These are phyloP conservation scores for Gracilinanus agilis DNA, from an alignment of 2,113 vertebrate genomes.

Conservation along the genomic window DNA sequence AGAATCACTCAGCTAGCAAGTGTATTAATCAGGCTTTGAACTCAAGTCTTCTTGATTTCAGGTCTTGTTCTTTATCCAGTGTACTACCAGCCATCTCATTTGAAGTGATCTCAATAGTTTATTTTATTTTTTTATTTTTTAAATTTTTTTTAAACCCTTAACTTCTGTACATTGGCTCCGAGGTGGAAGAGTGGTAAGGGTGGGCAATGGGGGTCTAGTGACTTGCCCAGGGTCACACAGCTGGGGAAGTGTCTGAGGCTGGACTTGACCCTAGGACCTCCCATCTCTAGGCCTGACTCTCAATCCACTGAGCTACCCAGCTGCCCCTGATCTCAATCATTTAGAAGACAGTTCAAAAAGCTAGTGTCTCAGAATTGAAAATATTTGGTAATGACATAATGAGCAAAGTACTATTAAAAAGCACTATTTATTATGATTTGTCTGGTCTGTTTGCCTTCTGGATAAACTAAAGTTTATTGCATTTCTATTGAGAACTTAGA, in stretches of 20 bases:
- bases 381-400: not conserved
- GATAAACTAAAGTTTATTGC: conserved; percentile 11
- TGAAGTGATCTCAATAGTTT: not conserved
- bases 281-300: too few relatives aligned
- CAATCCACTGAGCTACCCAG: too few relatives aligned
- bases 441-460: not conserved
- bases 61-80: not conserved
- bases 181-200: too few relatives aligned
- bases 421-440: not conserved
- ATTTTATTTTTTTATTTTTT: too few relatives aligned
- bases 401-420: not conserved
- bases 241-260: too few relatives aligned
- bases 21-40: not conserved
- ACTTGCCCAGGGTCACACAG: too few relatives aligned
- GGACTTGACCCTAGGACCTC: too few relatives aligned
- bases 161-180: too few relatives aligned
- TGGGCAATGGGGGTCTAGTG: too few relatives aligned
- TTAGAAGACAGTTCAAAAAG: not conserved
- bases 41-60: not conserved
- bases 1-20: not conserved
- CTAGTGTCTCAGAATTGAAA: not conserved
- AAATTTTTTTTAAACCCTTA: too few relatives aligned
- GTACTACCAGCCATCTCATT: not conserved
- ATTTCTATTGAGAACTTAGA: fast-evolving
- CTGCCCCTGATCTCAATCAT: not conserved